phyloP scores from a whole-genome alignment of 2,888 invertebrate species.

The Malthinus flaveolus region DNA sequence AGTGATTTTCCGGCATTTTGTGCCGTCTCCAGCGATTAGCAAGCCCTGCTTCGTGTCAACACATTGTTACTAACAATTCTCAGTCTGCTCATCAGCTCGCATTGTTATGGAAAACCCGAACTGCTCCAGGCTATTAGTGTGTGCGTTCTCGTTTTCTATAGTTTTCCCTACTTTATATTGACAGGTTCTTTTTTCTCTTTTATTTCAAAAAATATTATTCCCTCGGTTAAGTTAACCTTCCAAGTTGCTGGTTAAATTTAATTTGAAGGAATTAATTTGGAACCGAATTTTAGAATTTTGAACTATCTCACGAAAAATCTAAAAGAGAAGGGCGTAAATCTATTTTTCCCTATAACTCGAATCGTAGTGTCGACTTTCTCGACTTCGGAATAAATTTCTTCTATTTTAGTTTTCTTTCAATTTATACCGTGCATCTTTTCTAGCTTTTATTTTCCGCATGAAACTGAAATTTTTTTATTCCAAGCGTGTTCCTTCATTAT shows the following conservation, averaged over 20 bases:
- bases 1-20: conserved; percentile 35
- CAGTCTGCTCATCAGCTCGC: conserved; percentile 26
- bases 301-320: too few species aligned
- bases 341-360: neutral
- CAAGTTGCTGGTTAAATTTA: neutral
- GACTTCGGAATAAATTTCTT: conserved; percentile 22
- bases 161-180: neutral
- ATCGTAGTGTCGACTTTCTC: conserved; percentile 7
- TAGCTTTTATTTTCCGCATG: conserved; percentile 6
- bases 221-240: neutral
- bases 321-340: too few species aligned
- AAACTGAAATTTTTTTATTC: neutral
- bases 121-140: conserved; percentile 21
- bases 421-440: conserved; percentile 17
- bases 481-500: conserved; percentile 30
- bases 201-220: neutral
- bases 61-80: conserved; percentile 27
- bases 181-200: neutral
- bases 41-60: conserved; percentile 30
- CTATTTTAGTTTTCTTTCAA: conserved; percentile 10
- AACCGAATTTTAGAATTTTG: too few species aligned
- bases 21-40: conserved; percentile 33
- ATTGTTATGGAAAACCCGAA: conserved; percentile 30
- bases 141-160: conserved; percentile 6
- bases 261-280: too few species aligned